Evolutionary conservation across 1,140 invertebrate species (phyloP).

Genomic region (Apolygus lucorum): DNA sequence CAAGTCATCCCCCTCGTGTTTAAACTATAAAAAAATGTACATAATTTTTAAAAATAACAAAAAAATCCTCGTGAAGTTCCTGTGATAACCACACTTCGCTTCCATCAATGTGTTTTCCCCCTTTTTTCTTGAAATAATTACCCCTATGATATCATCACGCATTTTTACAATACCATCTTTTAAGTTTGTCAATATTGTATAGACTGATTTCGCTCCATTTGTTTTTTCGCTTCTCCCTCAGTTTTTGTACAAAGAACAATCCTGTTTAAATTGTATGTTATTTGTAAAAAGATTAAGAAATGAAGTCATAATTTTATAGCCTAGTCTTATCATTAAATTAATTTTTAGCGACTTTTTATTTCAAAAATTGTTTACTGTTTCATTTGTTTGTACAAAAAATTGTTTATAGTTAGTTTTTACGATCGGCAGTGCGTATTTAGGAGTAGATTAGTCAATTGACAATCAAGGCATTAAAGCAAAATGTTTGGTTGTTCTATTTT

Average conservation of each 20-base stretch:
- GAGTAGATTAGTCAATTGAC: constrained; percentile 12
- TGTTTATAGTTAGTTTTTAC: neutral
- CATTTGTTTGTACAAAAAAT: neutral
- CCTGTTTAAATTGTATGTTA: neutral
- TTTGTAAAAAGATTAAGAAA: neutral
- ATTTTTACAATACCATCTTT: no score
- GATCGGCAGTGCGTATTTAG: neutral
- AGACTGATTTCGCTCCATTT: constrained; percentile 20
- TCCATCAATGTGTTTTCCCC: constrained; percentile 14
- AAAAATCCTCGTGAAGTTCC: constrained; percentile 19
- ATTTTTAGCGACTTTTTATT: no score
- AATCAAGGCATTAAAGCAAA: constrained; percentile 6
- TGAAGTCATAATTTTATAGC: constrained; percentile 3
- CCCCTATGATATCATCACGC: no score
- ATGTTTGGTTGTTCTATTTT: no score
- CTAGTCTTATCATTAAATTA: neutral
- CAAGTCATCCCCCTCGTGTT: neutral
- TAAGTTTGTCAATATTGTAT: constrained; percentile 19
- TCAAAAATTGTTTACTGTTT: neutral
- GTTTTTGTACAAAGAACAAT: neutral
- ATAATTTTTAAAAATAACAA: no score
- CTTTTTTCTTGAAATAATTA: no score
- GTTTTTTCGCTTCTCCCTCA: neutral
- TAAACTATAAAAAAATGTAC: neutral
- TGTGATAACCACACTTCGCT: constrained; percentile 26